Conservation (phyloP, 2,888 invertebrate species). For the Caenorhabditis sp. region DNA sequence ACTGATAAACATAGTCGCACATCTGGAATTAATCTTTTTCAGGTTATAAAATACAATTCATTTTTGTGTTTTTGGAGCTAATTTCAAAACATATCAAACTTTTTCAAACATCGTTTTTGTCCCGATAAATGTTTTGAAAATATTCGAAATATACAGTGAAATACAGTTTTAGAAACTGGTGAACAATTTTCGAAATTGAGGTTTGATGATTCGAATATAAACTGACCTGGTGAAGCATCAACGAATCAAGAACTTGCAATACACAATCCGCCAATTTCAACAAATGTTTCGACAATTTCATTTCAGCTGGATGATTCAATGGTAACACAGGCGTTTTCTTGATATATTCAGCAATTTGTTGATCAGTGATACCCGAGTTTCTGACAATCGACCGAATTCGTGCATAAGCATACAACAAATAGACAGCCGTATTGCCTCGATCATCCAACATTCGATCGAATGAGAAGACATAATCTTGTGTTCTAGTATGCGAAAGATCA, state of each 20-base stretch:
- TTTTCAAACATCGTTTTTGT: too few species aligned
- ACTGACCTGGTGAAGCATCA: conserved; percentile 72
- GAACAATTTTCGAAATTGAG: too few species aligned
- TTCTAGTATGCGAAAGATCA: conserved; percentile 90
- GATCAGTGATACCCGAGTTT: conserved; percentile 71
- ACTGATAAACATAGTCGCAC: conserved; percentile 94
- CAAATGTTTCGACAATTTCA: conserved; percentile 87
- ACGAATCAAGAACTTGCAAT: conserved; percentile 79
- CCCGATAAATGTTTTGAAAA: too few species aligned
- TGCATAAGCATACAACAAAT: conserved; percentile 90
- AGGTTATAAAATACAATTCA: conserved; percentile 1
- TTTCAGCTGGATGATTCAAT: conserved; percentile 88
- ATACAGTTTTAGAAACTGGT: too few species aligned
- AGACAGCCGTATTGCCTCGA: conserved; percentile 97
- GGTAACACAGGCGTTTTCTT: conserved; percentile 75
- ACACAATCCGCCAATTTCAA: conserved; percentile 88
- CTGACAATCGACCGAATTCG: conserved; percentile 80
- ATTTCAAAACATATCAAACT: too few species aligned
- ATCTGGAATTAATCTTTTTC: conserved; percentile 72
- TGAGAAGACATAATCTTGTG: conserved; percentile 92
- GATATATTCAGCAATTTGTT: conserved; percentile 76
- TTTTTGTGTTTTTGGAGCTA: not conserved
- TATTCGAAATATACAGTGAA: too few species aligned
- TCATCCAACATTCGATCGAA: conserved; percentile 99
- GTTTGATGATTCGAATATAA: not conserved